Evolutionary conservation across 2,797 vertebrate genomes (phyloP), one percentile per base, ranked within the genome.

Genomic region (Pangasius krempfi): DNA sequence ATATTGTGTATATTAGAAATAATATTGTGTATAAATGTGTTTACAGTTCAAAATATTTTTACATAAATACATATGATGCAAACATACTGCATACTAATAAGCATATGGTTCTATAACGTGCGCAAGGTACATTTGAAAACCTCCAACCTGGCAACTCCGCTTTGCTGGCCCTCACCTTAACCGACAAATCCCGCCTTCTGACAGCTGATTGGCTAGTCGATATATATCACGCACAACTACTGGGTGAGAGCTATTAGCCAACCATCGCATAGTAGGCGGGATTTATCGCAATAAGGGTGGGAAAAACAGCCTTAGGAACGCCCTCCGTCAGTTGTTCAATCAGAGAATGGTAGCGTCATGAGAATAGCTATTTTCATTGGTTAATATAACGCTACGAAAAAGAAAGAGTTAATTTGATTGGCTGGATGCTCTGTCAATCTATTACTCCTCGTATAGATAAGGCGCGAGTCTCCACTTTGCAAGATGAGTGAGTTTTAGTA

Each of bases 341-440:
- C 79, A 47, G 22, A 60, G 13, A 62, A 16, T 27, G 3, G 25
- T 0, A 1, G 25, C 58, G 60, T 84, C 81, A 84, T 4, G 2
- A 16, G 4, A 66, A 30, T 4, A 0, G 20, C 27, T 12, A 30
- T 84, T 83, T 50, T 30, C 44, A 66, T 84, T 84, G 81, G 60
- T 22, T 84, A 10, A 30, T 22, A 30, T 66, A 50, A 22, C 0
- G 27, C 33, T 3, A 83, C 27, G 40, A n/a, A 44, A 44, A 62
- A 47, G 0, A 16, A 20, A 30, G 20, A 0, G 9, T 6, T 18
- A 25, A 20, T 73, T 16, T 79, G 66, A 91, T 89, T 91, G 86
- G 88, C 5, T 6, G 16, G 27, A 0, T 2, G 3, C 2, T 0
- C 27, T 87, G 88, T 90, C 89, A 88, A 30, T 84, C 60, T 84